These are phyloP conservation scores for Drosophila yooni DNA, from an alignment of 2,888 invertebrate species.

Conservation along the genomic window DNA sequence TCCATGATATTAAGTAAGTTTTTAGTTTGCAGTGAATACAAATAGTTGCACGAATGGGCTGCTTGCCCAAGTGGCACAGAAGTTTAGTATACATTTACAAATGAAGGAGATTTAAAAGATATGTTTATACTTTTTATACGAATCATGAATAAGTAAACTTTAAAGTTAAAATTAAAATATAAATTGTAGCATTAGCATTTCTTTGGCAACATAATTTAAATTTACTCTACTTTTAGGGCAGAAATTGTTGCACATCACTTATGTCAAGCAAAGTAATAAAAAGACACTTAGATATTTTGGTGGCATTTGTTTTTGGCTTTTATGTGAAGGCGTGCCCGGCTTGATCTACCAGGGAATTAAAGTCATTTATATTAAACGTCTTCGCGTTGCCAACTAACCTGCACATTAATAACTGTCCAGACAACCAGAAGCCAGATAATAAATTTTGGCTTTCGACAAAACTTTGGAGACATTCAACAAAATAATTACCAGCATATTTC, in stretches of 20 bases:
- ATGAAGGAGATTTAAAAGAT: neutral
- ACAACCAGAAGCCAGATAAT: conserved; percentile 54
- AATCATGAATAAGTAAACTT: neutral
- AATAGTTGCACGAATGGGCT: neutral
- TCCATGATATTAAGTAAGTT: conserved; percentile 12
- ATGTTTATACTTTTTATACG: neutral
- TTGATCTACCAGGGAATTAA: conserved; percentile 37
- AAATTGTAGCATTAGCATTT: no score
- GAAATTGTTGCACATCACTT: conserved; percentile 12
- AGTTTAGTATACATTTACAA: neutral
- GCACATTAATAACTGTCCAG: conserved; percentile 66
- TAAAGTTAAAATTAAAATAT: neutral
- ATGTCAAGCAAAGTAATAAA: neutral
- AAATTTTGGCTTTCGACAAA: conserved; percentile 62
- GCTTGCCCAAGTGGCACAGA: neutral
- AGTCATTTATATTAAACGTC: conserved; percentile 48
- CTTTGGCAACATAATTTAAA: neutral
- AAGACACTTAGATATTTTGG: neutral
- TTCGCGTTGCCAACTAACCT: conserved; percentile 54
- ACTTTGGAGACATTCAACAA: conserved; percentile 76
- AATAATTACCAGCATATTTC: conserved; percentile 81
- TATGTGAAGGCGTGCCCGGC: conserved; percentile 1
- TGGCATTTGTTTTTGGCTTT: neutral
- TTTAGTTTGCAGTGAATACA: neutral
- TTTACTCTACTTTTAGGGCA: neutral